Base-by-base conservation (phyloP, 1,140 invertebrate genomes). In the Paracyclopina nana region DNA sequence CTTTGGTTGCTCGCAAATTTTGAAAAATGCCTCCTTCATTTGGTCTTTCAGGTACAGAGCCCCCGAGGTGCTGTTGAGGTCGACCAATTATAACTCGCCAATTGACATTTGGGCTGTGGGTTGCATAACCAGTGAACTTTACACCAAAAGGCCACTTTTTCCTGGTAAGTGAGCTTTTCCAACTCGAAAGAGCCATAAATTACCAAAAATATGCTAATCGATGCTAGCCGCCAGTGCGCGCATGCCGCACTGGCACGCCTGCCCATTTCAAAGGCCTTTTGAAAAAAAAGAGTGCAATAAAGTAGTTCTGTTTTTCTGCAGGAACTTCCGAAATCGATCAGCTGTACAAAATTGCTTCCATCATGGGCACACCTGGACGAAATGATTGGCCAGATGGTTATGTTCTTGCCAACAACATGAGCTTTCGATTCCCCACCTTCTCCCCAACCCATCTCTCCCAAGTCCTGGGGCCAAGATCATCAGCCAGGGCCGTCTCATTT, bases 71-170 rank as follows among this genome's bases (percentile, higher is more conserved):
- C 58, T 75, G 24, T 59, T 75, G 14, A 60, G 72, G n/a, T 76
- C 74, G 0, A 71, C 69, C 5, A 68, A 63, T 53, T 75, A 75
- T 62, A 73, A 63, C 56, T 72, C 72, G 6, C 70, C 73, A 6
- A 72, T 75, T 51, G 73, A 75, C 59, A 64, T 76, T 14, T 75
- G 71, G 70, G 73, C 73, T 6, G 56, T 70, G 16, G 87, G 91
- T 9, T 96, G 91, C 60, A 98, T 98, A 51, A 86, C 92, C 73
- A 84, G 90, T 4, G 94, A 98, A 66, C 68, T 98, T 6, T 97
- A 96, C 61, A 96, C 88, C 14, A 80, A 94, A 52, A 72, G 90
- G 27, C 91, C 94, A 1, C 67, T 98, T 6, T 98, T 97, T 66
- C 94, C 92, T 0, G 94, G 83, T 44, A 44, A 2, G 2, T 44